Evolutionary conservation across 2,888 invertebrate genomes (phyloP).

Genomic region (Tromatobia lineatoria): DNA sequence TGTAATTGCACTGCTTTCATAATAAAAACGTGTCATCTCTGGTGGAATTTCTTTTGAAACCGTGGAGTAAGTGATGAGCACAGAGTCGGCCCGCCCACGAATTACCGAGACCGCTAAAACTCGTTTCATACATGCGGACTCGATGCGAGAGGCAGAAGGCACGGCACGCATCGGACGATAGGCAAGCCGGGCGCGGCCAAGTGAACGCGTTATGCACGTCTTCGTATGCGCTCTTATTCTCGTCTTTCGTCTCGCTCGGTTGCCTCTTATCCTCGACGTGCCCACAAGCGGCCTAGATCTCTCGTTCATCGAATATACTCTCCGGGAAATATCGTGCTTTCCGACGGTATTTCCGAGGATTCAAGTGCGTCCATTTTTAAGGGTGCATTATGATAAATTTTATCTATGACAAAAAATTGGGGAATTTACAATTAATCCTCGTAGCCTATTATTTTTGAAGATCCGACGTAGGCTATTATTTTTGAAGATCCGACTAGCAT

Average conservation of each 20-base stretch:
- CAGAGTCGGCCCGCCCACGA: slow-evolving; percentile 18
- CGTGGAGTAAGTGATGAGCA: not conserved
- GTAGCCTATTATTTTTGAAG: no score
- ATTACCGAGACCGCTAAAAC: slow-evolving; percentile 23
- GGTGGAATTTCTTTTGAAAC: not conserved
- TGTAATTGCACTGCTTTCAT: not conserved
- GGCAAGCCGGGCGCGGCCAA: slow-evolving; percentile 2
- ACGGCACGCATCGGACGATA: not conserved
- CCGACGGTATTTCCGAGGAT: not conserved
- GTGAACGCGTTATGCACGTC: slow-evolving; percentile 38
- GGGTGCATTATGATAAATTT: no score
- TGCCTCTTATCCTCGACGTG: slow-evolving; percentile 51
- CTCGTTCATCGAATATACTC: slow-evolving; percentile 46
- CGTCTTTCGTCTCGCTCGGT: slow-evolving; percentile 67
- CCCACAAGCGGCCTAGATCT: slow-evolving; percentile 65
- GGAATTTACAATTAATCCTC: no score
- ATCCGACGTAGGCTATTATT: no score
- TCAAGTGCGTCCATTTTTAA: not conserved
- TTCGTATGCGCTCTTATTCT: slow-evolving; percentile 61
- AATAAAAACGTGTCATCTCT: not conserved
- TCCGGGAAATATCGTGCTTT: not conserved
- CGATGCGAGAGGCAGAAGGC: slow-evolving; percentile 16
- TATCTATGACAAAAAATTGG: no score
- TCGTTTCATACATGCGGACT: slow-evolving; percentile 17
- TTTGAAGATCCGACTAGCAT: no score